These are phyloP conservation scores for Monopis laevigella DNA, from an alignment of 2,888 invertebrate genomes.

Conservation along the genomic window DNA sequence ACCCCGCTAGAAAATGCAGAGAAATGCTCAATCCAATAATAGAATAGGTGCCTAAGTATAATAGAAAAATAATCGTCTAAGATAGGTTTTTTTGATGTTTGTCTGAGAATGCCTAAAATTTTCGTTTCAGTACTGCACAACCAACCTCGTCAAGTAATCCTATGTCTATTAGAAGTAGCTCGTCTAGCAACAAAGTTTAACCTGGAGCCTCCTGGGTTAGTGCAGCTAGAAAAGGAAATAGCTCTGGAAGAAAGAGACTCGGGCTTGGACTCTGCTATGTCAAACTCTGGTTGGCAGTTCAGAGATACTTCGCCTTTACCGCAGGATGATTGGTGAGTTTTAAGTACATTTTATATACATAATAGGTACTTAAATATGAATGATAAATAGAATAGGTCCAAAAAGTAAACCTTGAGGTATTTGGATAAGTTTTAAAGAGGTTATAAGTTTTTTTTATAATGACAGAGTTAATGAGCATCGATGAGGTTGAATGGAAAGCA, in stretches of 20 bases:
- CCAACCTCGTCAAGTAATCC: conserved; percentile 84
- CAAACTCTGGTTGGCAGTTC: conserved; percentile 76
- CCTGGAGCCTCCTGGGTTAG: conserved; percentile 82
- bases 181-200: conserved; percentile 80
- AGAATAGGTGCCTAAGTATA: no score
- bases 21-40: no score
- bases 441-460: no score
- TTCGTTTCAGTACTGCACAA: conserved; percentile 75
- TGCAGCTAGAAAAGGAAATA: conserved; percentile 86
- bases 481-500: no score
- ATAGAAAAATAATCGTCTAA: no score
- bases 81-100: no score
- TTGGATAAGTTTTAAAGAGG: no score
- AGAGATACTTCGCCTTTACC: conserved; percentile 49
- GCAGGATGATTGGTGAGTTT: conserved; percentile 14
- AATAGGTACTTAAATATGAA: conserved; percentile 32
- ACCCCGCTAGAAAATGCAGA: no score
- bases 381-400: no score
- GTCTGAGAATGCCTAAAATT: not conserved
- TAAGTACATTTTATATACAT: conserved; percentile 16
- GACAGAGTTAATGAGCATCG: no score
- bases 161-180: conserved; percentile 87
- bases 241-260: conserved; percentile 80
- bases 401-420: no score
- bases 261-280: conserved; percentile 70